Evolutionary conservation across 2,797 vertebrate species (phyloP).

Genomic region (Helarctos malayanus): DNA sequence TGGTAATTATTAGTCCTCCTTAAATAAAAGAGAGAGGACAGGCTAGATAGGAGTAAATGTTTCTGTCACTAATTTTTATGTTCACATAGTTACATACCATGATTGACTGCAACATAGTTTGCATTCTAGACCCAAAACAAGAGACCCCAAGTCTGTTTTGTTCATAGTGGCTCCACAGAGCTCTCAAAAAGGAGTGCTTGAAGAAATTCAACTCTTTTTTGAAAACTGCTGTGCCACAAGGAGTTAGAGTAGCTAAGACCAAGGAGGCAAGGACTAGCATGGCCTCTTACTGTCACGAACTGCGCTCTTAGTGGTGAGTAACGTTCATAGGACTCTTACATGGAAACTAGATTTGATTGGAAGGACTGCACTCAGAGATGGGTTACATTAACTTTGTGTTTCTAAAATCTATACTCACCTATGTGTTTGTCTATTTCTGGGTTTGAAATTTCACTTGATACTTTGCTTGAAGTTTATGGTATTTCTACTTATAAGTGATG

Average conservation of each 20-base stretch:
- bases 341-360: not conserved
- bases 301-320: not conserved
- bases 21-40: slow-evolving; percentile 27
- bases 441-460: slow-evolving; percentile 48
- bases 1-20: not conserved
- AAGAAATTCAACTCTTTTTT: slow-evolving; percentile 15
- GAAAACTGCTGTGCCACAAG: not conserved
- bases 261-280: not conserved
- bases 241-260: not conserved
- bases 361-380: not conserved
- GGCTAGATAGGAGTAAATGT: slow-evolving; percentile 14
- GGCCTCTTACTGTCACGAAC: not conserved
- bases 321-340: not conserved
- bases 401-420: not conserved
- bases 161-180: not conserved
- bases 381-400: not conserved
- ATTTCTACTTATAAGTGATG: slow-evolving; percentile 52
- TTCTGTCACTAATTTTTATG: slow-evolving; percentile 27
- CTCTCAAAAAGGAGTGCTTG: slow-evolving; percentile 21
- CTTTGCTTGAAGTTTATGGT: not conserved
- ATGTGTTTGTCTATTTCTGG: not conserved
- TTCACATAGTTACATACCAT: not conserved
- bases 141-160: not conserved
- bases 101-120: not conserved
- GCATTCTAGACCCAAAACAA: not conserved